Percentiles rank a stretch among this genome's conserved stretches.
Evolutionary conservation across 2,888 invertebrate genomes (phyloP).

Genomic region (Cheilosia variabilis): DNA sequence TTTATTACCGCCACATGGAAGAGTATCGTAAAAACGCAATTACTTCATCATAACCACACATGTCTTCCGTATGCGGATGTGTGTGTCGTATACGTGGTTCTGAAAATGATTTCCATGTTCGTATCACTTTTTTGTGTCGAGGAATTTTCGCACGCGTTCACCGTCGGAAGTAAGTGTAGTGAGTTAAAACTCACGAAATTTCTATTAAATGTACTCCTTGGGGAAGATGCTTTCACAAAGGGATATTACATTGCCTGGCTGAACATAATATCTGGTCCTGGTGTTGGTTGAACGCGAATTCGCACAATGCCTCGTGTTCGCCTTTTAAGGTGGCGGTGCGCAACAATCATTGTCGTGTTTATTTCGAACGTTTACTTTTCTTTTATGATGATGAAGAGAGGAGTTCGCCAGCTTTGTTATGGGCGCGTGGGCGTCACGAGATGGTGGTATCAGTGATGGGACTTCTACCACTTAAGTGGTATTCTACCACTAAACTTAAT

Average conservation of each 20-base stretch:
- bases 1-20: constrained; percentile 71
- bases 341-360: constrained; percentile 59
- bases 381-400: constrained; percentile 45
- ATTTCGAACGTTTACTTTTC: constrained; percentile 24
- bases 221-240: constrained; percentile 34
- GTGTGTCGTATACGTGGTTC: not conserved
- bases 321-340: constrained; percentile 4
- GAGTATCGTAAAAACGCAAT: constrained; percentile 74
- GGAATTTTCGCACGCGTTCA: constrained; percentile 22
- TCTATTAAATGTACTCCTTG: constrained; percentile 65
- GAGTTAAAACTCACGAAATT: constrained; percentile 64
- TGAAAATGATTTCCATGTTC: constrained; percentile 47
- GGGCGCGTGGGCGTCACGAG: not conserved
- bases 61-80: constrained; percentile 31
- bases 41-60: constrained; percentile 68
- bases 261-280: constrained; percentile 25
- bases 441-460: too few species aligned
- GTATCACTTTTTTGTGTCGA: constrained; percentile 21
- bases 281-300: constrained; percentile 31
- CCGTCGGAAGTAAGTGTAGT: not conserved
- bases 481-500: too few species aligned
- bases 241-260: constrained; percentile 63
- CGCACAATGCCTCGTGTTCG: constrained; percentile 19
- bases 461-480: too few species aligned
- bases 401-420: constrained; percentile 40